Base-by-base conservation (phyloP, 2,113 vertebrate genomes). In the Bucco capensis region DNA sequence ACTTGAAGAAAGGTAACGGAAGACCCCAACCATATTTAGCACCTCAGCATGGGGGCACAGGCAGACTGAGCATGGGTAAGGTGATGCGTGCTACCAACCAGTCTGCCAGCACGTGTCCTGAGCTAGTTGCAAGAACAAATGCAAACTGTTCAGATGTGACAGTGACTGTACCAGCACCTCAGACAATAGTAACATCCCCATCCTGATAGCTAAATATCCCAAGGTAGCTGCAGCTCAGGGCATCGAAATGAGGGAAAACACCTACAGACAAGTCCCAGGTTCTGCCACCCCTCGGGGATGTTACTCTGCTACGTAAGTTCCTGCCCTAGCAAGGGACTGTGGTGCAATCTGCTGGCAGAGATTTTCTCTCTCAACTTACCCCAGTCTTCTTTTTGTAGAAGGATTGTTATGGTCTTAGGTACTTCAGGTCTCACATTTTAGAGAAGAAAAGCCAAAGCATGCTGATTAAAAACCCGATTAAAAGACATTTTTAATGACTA, bases 61-160 rank as follows among this genome's bases (percentile, higher is more conserved):
- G 46, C n/a, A 76, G 62, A 21, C 0, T 0, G 49, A 69, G 30
- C 35, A 24, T 0, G 0, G 19, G 23, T 19, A 6, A 56, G 19
- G 40, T 25, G 60, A 66, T 49, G 9, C 3, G 19, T 49, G 88
- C 61, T 35, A 27, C 1, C 6, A 79, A 23, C 33, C 21, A 47
- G 21, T 6, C 37, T 51, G 62, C 38, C 53, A 75, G 40, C 24
- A 44, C 4, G 2, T 10, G 4, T 10, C 60, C 72, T 24, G 33
- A 40, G 19, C 35, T 44, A 10, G 13, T 1, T 25, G 30, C 44
- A 70, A 58, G 42, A 35, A 64, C 28, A 19, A 1, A 12, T 13
- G 28, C 28, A 35, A 88, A 60, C 11, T 0, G 0, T 18, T 77
- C 56, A 35, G 64, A 40, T 8, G 1, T 6, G 40, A 53, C 78